Percentiles rank a stretch among this genome's conserved stretches.
Evolutionary conservation across 2,888 invertebrate species (phyloP).

Genomic region (Cryptophagus acutangulus): DNA sequence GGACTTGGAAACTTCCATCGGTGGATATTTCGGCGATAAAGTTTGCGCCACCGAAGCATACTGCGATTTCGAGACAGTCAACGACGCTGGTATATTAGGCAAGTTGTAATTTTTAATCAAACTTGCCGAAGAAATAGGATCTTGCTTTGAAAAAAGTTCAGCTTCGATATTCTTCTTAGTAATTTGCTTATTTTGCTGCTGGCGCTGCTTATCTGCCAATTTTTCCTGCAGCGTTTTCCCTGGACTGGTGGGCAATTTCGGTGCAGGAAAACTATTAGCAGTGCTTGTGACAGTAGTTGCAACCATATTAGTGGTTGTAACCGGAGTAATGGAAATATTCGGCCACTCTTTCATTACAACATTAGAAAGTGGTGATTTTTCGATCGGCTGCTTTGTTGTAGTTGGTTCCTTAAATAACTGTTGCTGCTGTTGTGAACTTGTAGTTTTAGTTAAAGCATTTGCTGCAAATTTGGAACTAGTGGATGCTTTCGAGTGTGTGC

Average conservation of each 20-base stretch:
- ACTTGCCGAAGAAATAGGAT: conserved; percentile 12
- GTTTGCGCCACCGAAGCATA: conserved; percentile 9
- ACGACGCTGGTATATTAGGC: conserved; percentile 49
- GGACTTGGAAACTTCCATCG: not conserved
- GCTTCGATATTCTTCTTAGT: conserved; percentile 26
- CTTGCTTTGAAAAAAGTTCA: conserved; percentile 24
- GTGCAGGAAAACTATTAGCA: conserved; percentile 18
- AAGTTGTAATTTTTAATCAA: conserved; percentile 29
- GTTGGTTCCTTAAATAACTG: not conserved
- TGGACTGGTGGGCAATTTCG: conserved; percentile 34
- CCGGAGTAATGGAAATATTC: conserved; percentile 50
- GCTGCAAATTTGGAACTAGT: no score
- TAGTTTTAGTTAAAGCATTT: no score
- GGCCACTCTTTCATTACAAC: conserved; percentile 46
- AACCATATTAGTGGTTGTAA: conserved; percentile 28
- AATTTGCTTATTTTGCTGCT: conserved; percentile 34
- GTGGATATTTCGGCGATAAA: not conserved
- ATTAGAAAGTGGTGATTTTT: conserved; percentile 18
- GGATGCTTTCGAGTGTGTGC: no score
- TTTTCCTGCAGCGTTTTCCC: conserved; percentile 66
- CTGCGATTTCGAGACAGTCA: conserved; percentile 52
- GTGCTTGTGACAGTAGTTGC: conserved; percentile 21
- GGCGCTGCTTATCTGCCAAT: conserved; percentile 61
- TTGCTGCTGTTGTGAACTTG: no score
- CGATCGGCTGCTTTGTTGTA: not conserved